Percentiles rank a stretch among this genome's conserved stretches.
phyloP scores from a whole-genome alignment of 2,113 vertebrate species.

The crab-eating macaque (Macaca fascicularis) region T2T-MFA8v1.1 NC_088391.1:98941001-98941500 shows the following conservation, averaged over 20 bases:
- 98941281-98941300: background rate
- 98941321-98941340: no score
- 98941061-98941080: background rate
- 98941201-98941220: background rate
- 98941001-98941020: background rate
- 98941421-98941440: no score
- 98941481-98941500: no score
- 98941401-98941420: no score
- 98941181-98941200: background rate
- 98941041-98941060: background rate
- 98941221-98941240: background rate
- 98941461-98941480: no score
- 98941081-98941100: background rate
- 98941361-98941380: no score
- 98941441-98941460: no score
- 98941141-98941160: background rate
- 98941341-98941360: no score
- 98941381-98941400: no score
- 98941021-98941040: background rate
- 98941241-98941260: background rate
- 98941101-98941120: background rate
- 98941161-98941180: background rate
- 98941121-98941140: background rate
- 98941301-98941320: background rate
- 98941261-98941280: background rate